phyloP scores from a whole-genome alignment of 2,797 vertebrate genomes.

The Argya squamiceps region DNA sequence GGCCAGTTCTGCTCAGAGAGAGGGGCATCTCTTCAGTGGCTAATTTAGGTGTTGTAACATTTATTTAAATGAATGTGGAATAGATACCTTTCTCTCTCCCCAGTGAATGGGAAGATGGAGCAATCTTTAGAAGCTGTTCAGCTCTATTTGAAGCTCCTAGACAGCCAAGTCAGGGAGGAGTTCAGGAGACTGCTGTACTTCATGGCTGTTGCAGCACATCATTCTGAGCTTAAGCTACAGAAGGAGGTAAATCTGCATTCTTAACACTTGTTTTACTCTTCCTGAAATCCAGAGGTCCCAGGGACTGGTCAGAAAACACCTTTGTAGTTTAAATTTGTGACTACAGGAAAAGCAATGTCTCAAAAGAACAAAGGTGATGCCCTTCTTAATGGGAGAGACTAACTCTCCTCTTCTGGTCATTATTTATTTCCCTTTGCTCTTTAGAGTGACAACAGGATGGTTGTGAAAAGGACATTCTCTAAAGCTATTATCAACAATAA shows the following conservation, averaged over 20 bases:
- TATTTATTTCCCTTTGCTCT: not conserved
- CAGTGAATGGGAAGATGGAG: slow-evolving; percentile 94
- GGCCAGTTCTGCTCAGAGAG: not conserved
- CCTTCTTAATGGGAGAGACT: not conserved
- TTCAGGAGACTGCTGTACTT: slow-evolving; percentile 91
- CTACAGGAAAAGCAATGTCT: not conserved
- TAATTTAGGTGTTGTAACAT: not conserved
- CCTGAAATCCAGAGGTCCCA: not conserved
- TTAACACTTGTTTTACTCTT: not conserved
- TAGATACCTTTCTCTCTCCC: not conserved
- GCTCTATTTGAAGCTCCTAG: slow-evolving; percentile 91
- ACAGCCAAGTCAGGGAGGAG: slow-evolving; percentile 91
- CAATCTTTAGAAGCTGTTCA: slow-evolving; percentile 93
- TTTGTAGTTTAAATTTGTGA: not conserved
- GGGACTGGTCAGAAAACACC: not conserved
- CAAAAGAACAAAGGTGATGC: not conserved
- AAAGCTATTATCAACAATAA: slow-evolving; percentile 89
- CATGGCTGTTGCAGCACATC: slow-evolving; percentile 88
- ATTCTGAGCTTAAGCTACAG: slow-evolving; percentile 87
- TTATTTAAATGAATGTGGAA: not conserved
- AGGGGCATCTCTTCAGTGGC: not conserved
- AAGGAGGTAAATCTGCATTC: slow-evolving; percentile 82
- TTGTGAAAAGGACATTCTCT: slow-evolving; percentile 93
- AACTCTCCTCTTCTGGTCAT: not conserved
- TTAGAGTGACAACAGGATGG: slow-evolving; percentile 95